Conservation (phyloP, 2,888 invertebrate species). For the Volucella zonaria region DNA sequence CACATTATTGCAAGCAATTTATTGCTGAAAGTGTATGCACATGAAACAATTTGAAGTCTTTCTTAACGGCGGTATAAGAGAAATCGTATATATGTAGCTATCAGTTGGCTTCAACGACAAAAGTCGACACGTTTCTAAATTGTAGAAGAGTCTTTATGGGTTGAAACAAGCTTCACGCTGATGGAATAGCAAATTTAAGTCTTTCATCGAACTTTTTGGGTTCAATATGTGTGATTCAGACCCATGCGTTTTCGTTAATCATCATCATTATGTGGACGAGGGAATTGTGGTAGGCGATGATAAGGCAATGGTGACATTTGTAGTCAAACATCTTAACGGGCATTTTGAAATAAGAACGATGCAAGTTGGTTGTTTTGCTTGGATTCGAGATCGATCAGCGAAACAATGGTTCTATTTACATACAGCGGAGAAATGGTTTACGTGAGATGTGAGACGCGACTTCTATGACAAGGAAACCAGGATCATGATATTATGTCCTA, state of each 20-base stretch:
- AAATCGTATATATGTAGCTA: conserved; percentile 19
- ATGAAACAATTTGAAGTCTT: conserved; percentile 47
- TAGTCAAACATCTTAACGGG: conserved; percentile 43
- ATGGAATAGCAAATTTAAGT: conserved; percentile 70
- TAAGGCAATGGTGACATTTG: conserved; percentile 36
- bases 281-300: conserved; percentile 37
- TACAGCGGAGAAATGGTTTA: too few species aligned
- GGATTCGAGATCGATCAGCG: conserved; percentile 50
- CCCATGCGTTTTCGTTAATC: conserved; percentile 73
- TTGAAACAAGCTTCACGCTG: conserved; percentile 20
- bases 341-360: conserved; percentile 44
- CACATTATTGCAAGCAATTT: too few species aligned
- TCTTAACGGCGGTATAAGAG: conserved; percentile 13
- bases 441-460: too few species aligned
- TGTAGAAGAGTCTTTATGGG: conserved; percentile 14
- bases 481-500: too few species aligned
- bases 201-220: conserved; percentile 69
- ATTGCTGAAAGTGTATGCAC: too few species aligned
- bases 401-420: conserved; percentile 29
- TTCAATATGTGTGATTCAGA: too few species aligned
- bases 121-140: conserved; percentile 4
- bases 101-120: conserved; percentile 7
- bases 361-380: conserved; percentile 55
- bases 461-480: too few species aligned
- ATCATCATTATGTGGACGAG: conserved; percentile 72